These are phyloP conservation scores for Molossus alvarezi DNA, from an alignment of 2,797 vertebrate genomes.

Conservation along the genomic window DNA sequence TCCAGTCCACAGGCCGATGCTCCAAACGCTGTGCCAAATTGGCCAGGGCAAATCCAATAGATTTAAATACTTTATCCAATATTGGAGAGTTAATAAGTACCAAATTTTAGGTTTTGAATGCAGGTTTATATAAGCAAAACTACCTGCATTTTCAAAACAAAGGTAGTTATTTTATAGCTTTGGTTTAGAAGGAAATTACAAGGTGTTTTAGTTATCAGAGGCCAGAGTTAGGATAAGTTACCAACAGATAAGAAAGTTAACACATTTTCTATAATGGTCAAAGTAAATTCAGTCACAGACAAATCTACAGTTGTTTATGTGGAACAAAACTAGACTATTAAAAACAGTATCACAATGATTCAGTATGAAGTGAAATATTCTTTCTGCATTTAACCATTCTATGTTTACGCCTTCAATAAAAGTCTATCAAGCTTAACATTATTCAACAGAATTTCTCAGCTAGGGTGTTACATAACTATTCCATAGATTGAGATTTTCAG, in stretches of 20 bases:
- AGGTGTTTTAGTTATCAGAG: neutral
- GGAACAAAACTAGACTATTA: neutral
- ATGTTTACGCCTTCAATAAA: conserved; percentile 34
- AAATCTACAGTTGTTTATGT: conserved; percentile 12
- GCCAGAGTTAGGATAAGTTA: neutral
- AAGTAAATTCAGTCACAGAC: neutral
- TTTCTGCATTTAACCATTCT: conserved; percentile 55
- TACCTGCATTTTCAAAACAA: conserved; percentile 14
- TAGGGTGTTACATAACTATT: neutral
- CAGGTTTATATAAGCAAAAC: neutral
- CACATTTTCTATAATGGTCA: neutral
- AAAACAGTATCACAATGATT: neutral
- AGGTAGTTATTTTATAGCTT: conserved; percentile 2
- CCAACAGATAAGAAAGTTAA: neutral
- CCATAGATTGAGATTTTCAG: neutral
- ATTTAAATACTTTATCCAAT: conserved; percentile 30
- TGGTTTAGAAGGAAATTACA: neutral
- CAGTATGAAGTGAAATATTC: neutral
- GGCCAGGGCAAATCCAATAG: neutral
- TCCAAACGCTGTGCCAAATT: too few relatives aligned
- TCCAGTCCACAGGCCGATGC: too few relatives aligned
- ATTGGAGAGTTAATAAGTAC: neutral
- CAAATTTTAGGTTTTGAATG: neutral
- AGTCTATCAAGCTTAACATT: conserved; percentile 1
- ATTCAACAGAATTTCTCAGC: conserved; percentile 27